phyloP scores from a whole-genome alignment of 1,140 invertebrate genomes.

The Meloidogyne chitwoodi region DNA sequence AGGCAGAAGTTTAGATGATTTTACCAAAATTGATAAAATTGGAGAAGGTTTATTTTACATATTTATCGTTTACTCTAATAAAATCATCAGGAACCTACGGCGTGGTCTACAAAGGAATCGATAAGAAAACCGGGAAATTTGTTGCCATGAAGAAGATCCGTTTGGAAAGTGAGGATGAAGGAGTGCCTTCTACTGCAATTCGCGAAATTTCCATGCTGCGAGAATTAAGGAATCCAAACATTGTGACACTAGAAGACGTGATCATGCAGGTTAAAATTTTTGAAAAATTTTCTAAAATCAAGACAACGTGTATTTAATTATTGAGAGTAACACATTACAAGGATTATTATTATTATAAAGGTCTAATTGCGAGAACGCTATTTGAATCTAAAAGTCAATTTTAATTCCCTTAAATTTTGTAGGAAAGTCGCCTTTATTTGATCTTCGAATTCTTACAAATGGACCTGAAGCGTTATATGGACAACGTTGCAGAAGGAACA shows the following conservation, averaged over 20 bases:
- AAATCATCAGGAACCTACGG: constrained; percentile 76
- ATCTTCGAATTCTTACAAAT: constrained; percentile 96
- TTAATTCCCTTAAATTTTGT: constrained; percentile 73
- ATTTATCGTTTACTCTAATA: constrained; percentile 42
- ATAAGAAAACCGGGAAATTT: constrained; percentile 78
- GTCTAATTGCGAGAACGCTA: too few relatives aligned
- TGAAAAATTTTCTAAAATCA: too few relatives aligned
- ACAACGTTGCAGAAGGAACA: constrained; percentile 69
- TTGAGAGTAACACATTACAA: too few relatives aligned
- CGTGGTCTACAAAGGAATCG: constrained; percentile 83
- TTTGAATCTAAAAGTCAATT: not conserved
- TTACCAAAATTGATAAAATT: constrained; percentile 87
- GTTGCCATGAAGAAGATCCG: constrained; percentile 95
- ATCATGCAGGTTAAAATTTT: constrained; percentile 69
- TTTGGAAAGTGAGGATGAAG: constrained; percentile 83
- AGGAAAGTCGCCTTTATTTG: constrained; percentile 69
- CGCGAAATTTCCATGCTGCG: constrained; percentile 87
- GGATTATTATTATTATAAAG: too few relatives aligned
- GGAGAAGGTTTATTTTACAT: constrained; percentile 71
- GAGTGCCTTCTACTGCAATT: constrained; percentile 87
- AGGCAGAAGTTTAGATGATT: constrained; percentile 65
- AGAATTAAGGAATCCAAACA: constrained; percentile 83
- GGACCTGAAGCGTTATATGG: constrained; percentile 97
- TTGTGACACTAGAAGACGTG: constrained; percentile 84
- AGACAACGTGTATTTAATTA: too few relatives aligned